Conservation (phyloP, 2,888 invertebrate genomes). For the Cerastoderma edule region DNA sequence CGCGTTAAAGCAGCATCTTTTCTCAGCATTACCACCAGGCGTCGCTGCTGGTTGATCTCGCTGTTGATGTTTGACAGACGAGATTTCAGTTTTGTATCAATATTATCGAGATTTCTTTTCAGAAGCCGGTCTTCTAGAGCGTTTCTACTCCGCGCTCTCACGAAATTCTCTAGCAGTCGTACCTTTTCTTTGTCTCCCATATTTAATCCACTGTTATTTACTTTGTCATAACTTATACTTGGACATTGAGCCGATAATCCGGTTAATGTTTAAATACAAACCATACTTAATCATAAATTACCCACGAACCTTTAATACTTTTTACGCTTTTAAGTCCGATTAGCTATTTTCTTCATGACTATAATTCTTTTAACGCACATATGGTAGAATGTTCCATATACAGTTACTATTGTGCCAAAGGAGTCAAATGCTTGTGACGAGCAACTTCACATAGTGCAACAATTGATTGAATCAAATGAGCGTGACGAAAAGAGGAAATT, state of each 20-base stretch:
- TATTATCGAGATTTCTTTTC: conserved; percentile 7
- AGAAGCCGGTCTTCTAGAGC: conserved; percentile 28
- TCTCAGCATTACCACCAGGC: conserved; percentile 14
- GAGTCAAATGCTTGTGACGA: no score
- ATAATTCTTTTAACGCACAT: no score
- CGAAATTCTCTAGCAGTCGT: conserved; percentile 38
- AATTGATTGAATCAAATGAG: no score
- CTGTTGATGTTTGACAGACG: conserved; percentile 14
- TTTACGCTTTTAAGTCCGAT: no score
- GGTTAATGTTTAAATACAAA: conserved; percentile 17
- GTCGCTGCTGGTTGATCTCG: conserved; percentile 12
- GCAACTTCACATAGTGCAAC: no score
- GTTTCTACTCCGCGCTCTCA: conserved; percentile 47
- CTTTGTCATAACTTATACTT: conserved; percentile 7
- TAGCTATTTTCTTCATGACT: no score
- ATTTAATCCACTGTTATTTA: conserved; percentile 18
- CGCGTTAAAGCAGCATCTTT: conserved; percentile 4
- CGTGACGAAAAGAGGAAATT: no score
- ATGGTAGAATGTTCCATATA: no score
- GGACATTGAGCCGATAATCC: conserved; percentile 17
- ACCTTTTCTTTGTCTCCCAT: conserved; percentile 36
- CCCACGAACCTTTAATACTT: no score
- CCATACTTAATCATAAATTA: no score
- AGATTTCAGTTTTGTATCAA: conserved; percentile 3
- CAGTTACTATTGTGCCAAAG: no score